A percentile compares a stretch with the other conserved stretches of the same genome.
Conservation (phyloP, 2,888 invertebrate genomes). For the Ichneumoninae sp. region DNA sequence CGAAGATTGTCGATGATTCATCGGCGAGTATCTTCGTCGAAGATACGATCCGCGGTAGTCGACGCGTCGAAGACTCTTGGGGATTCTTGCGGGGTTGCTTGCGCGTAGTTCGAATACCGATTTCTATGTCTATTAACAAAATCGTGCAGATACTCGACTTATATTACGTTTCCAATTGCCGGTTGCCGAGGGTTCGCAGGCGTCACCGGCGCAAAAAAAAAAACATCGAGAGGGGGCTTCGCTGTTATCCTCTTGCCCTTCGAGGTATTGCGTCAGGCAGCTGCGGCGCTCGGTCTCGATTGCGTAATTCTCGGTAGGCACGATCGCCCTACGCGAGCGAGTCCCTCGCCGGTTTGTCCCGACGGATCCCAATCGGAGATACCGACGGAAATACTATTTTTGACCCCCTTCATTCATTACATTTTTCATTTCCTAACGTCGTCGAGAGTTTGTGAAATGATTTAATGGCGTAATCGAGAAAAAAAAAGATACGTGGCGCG, state of each 20-base stretch:
- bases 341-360: slow-evolving; percentile 8
- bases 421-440: not conserved
- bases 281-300: slow-evolving; percentile 54
- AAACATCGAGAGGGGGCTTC: slow-evolving; percentile 8
- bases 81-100: not conserved
- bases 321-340: slow-evolving; percentile 31
- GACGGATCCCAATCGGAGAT: not conserved
- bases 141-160: not conserved
- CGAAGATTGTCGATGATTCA: not conserved
- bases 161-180: slow-evolving; percentile 4
- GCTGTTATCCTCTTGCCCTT: slow-evolving; percentile 58
- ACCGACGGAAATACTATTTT: slow-evolving; percentile 38
- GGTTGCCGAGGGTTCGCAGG: slow-evolving; percentile 24
- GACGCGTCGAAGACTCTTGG: not conserved
- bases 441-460: not conserved
- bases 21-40: not conserved
- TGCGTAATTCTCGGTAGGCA: slow-evolving; percentile 46
- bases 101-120: not conserved
- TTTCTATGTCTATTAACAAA: not conserved
- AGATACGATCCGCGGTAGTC: not conserved
- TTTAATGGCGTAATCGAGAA: not conserved
- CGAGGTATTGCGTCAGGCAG: slow-evolving; percentile 60
- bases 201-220: slow-evolving; percentile 1
- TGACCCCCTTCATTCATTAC: not conserved
- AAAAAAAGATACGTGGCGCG: not conserved